A percentile compares a stretch with the other conserved stretches of the same genome.
Conservation (phyloP, 2,797 vertebrate species). For the Aplochiton taeniatus region DNA sequence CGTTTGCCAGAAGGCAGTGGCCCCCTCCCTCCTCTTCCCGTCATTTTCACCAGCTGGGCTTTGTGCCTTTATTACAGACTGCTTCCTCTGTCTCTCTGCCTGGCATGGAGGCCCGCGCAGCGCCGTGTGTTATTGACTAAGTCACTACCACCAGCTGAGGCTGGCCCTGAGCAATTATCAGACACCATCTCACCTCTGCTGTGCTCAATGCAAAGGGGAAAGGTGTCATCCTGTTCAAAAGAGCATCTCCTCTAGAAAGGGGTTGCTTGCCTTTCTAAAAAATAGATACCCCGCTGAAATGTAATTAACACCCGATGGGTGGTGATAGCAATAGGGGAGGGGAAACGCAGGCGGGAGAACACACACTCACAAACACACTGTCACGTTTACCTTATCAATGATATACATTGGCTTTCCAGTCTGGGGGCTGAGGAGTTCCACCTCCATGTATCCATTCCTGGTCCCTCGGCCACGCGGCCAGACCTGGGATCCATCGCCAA, state of each 20-base stretch:
- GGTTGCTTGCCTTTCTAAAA: neutral
- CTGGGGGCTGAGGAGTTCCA: conserved; percentile 77
- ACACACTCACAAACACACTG: neutral
- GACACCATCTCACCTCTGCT: conserved; percentile 1
- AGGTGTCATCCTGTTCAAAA: neutral
- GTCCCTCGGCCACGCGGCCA: conserved; percentile 55
- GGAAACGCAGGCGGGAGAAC: neutral
- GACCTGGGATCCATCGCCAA: conserved; percentile 56
- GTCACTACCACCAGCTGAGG: conserved; percentile 2
- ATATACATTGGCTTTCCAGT: conserved; percentile 78
- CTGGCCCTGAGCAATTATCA: neutral
- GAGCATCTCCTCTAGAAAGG: neutral
- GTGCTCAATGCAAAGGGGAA: neutral
- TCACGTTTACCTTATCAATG: conserved; percentile 69
- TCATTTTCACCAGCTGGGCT: conserved; percentile 25
- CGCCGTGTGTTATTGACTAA: neutral
- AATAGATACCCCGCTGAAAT: conserved; percentile 1
- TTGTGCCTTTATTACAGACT: conserved; percentile 47
- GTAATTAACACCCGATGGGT: neutral
- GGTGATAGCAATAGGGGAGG: neutral
- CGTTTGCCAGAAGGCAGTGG: conserved; percentile 37
- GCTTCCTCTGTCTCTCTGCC: conserved; percentile 6
- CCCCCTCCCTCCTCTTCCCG: conserved; percentile 18
- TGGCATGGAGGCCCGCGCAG: neutral
- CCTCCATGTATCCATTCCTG: conserved; percentile 72